Evolutionary conservation across 1,140 invertebrate genomes (phyloP).

Genomic region (Euglossa dilemma): DNA sequence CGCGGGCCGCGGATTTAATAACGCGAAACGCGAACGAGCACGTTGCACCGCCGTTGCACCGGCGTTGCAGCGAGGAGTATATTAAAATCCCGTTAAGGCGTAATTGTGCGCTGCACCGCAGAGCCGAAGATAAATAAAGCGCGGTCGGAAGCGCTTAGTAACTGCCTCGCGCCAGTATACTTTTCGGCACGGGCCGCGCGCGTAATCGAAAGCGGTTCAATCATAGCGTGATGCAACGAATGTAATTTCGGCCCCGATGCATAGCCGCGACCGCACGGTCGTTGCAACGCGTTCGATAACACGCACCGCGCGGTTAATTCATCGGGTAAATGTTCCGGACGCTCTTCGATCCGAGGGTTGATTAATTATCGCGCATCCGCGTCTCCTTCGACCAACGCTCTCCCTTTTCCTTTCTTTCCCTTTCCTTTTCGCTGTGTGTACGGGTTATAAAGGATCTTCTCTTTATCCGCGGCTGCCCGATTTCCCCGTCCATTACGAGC

Average conservation of each 20-base stretch:
- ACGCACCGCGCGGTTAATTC: neutral
- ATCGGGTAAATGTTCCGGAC: neutral
- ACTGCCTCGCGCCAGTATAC: constrained; percentile 23
- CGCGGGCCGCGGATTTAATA: constrained; percentile 6
- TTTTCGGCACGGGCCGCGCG: neutral
- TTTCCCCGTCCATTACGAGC: neutral
- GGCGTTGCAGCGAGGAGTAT: constrained; percentile 9
- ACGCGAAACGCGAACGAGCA: neutral
- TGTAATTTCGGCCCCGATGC: neutral
- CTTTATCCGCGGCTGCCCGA: neutral
- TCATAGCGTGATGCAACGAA: neutral
- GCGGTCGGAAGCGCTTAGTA: constrained; percentile 32
- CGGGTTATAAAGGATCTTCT: neutral
- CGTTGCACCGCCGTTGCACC: neutral
- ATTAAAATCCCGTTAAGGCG: constrained; percentile 52
- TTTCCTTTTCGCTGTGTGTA: neutral
- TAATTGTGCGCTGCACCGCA: constrained; percentile 42
- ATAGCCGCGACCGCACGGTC: neutral
- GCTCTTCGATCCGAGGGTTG: neutral
- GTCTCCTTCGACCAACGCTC: neutral
- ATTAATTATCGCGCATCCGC: neutral
- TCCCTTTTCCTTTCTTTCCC: neutral
- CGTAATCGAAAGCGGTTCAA: constrained; percentile 47
- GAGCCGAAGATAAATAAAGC: constrained; percentile 41
- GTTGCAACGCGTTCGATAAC: neutral